Evolutionary conservation across 2,888 invertebrate genomes (phyloP), one percentile per base, ranked within the genome.

Genomic region (Bibio marci): DNA sequence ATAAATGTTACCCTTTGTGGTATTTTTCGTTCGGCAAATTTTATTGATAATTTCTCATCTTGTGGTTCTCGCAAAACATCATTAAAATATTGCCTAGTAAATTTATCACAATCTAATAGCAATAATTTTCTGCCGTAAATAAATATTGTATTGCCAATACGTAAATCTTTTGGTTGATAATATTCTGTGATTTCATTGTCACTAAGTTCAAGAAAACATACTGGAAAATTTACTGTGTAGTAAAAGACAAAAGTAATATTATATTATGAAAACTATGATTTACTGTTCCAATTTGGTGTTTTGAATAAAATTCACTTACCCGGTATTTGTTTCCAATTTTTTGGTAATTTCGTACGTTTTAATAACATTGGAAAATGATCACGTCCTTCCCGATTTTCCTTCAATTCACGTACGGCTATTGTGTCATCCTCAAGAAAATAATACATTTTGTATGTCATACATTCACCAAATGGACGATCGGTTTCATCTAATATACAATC

Each of bases 391-490:
- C 76, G 79, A 13, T 69, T 67, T 41, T 70, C 70, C 50, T 76
- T 75, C 11, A 80, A 64, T 61, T 85, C 83, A 53, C 78, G 73
- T 2, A 90, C 66, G 39, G 81, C 73, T 38, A 90, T 69, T 1
- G 79, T 81, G 53, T 88, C 83, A 52, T 90, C 86, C 38, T 76
- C 73, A 17, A 90, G 64, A 56, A 79, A 86, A 58, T 85, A 90
- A 51, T 76, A 64, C 40, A 91, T 58, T 49, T 76, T 71, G 55
- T 76, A 85, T 55, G 73, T 64, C 40, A 63, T 59, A n/a, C 71
- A 54, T 46, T 71, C 72, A 1, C 70, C 73, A 43, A 60, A 63
- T 43, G 67, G 67, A 1, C 64, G 61, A 43, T 70, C 69, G 27
- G 76, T 66, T 46, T 76, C 71, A 50, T 78, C 75, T 75, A 78